phyloP scores from a whole-genome alignment of 2,888 invertebrate species.

The Nectonema munidae region DNA sequence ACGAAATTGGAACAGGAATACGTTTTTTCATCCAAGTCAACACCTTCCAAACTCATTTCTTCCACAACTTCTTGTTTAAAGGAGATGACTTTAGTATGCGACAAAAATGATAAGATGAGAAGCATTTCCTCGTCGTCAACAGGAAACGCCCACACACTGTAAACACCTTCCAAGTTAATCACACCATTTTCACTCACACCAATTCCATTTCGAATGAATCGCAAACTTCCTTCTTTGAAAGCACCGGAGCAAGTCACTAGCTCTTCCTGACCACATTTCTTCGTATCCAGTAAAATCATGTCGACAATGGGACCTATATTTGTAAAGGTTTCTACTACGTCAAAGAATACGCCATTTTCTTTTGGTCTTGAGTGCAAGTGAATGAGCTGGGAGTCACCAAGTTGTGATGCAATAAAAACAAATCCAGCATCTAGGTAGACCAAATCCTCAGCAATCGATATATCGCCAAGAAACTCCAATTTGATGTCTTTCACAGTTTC shows the following conservation, averaged over 20 bases:
- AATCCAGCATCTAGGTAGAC: constrained; percentile 93
- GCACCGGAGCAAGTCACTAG: constrained; percentile 85
- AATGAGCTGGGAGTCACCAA: constrained; percentile 80
- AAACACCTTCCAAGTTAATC: constrained; percentile 76
- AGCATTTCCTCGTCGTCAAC: constrained; percentile 26
- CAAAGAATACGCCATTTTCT: constrained; percentile 41
- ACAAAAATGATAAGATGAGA: constrained; percentile 66
- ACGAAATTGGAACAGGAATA: too few relatives aligned
- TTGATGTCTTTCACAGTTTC: constrained; percentile 25
- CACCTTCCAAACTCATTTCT: constrained; percentile 34
- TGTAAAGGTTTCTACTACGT: constrained; percentile 72
- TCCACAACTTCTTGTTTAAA: constrained; percentile 81
- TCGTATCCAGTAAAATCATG: constrained; percentile 82
- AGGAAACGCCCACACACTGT: constrained; percentile 68
- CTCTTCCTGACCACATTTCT: constrained; percentile 63
- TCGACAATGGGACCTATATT: constrained; percentile 88
- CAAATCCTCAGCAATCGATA: constrained; percentile 60
- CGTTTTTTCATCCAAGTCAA: background rate
- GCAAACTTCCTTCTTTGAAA: constrained; percentile 69
- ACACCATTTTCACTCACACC: constrained; percentile 58
- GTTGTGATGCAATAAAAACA: constrained; percentile 57
- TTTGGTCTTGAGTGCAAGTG: constrained; percentile 21
- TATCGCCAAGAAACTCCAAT: constrained; percentile 23
- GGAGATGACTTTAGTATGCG: constrained; percentile 45
- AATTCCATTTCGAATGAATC: constrained; percentile 88